Evolutionary conservation across 2,113 vertebrate species (phyloP), one percentile per base, ranked within the genome.

Genomic region (Oxyura jamaicensis): DNA sequence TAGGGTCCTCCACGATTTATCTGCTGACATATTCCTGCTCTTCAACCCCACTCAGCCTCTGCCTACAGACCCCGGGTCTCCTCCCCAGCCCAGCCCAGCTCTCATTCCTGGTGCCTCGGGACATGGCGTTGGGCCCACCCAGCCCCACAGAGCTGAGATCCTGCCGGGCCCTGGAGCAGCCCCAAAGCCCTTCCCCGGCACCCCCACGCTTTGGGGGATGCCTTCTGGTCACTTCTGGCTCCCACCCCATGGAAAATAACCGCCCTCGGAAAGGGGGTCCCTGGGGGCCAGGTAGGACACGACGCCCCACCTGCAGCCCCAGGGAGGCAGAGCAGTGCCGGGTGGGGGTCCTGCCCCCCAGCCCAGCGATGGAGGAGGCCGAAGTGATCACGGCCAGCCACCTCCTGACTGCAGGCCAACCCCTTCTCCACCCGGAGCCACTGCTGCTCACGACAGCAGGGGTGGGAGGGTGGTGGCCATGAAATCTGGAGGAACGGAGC

Each of bases 121-220:
- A 44, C 62, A 20, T 41, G 12, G 11, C 0, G 0, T 9, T 4
- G 17, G 29, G 18, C 29, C 79, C 50, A 5, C 9, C 62, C 74
- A 75, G 25, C 74, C 39, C 63, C 39, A 44, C 17, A 33, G 48
- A 75, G 68, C 19, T 1, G 11, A 80, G 39, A 50, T 13, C 63
- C 74, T 72, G 35, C 39, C n/a, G 26, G 25, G 36, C 36, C 31
- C 60, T 42, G 52, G 35, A 60, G 52, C 15, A 60, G 33, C 26
- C 31, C 52, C 59, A 66, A 41, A 69, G 8, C 19, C 17, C 18
- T 65, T 77, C 21, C 21, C 36, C 2, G 4, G 8, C 33, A 18
- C 8, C 36, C 15, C 4, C 19, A 9, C 5, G 10, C 6, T 26
- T 33, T 28, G 55, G 36, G 36, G 11, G 59, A 22, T 2, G 22